phyloP scores from a whole-genome alignment of 2,888 invertebrate species.

The Crepidodera aurea region DNA sequence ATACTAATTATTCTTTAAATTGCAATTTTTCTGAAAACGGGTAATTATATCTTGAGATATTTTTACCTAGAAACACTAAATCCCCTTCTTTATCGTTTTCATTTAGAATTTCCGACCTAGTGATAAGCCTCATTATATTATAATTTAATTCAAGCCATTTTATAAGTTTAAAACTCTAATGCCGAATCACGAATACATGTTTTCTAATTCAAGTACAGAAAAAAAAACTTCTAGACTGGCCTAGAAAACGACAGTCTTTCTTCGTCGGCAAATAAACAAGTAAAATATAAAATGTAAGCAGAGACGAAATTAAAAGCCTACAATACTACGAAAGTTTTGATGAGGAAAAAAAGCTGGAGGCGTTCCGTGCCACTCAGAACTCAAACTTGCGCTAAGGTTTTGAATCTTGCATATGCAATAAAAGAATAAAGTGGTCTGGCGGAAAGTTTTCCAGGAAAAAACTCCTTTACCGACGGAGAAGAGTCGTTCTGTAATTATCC shows the following conservation, averaged over 20 bases:
- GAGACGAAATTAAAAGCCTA: constrained; percentile 27
- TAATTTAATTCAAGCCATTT: no score
- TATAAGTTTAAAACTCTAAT: no score
- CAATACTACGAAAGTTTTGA: constrained; percentile 28
- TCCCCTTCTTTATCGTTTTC: no score
- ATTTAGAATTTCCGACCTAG: no score
- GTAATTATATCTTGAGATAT: no score
- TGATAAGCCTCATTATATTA: no score
- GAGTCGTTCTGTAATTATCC: not conserved
- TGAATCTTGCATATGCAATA: constrained; percentile 29
- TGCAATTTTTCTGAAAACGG: no score
- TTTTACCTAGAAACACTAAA: no score
- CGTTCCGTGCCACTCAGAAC: constrained; percentile 7
- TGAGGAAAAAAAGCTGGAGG: constrained; percentile 27
- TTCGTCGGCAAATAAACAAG: constrained; percentile 16
- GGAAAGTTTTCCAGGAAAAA: not conserved
- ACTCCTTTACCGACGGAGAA: not conserved
- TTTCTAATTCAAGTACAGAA: no score
- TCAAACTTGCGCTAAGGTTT: constrained; percentile 16
- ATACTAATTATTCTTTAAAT: no score
- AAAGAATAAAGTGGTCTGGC: not conserved
- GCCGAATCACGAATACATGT: no score
- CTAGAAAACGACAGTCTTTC: constrained; percentile 3
- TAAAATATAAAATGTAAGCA: constrained; percentile 18
- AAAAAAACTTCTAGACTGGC: not conserved